A percentile compares a stretch with the other conserved stretches of the same genome.
Evolutionary conservation across 2,113 vertebrate genomes (phyloP).

Genomic region (Chloropsis cyanopogon): DNA sequence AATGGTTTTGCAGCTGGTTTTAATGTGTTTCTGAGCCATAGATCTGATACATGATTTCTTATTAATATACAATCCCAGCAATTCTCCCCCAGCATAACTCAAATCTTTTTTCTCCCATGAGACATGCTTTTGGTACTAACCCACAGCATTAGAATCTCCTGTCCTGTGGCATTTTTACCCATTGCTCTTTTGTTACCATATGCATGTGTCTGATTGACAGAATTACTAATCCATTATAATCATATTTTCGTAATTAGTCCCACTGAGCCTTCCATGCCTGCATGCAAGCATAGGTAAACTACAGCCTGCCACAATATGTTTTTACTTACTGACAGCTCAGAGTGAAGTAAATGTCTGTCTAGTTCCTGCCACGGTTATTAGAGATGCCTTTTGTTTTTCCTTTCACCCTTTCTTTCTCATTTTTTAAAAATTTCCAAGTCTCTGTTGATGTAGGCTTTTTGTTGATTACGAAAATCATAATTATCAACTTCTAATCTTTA

Average conservation of each 20-base stretch:
- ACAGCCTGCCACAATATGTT: conserved; percentile 60
- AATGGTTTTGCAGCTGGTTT: neutral
- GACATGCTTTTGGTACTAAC: conserved; percentile 30
- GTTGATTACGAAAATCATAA: conserved; percentile 39
- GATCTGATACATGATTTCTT: neutral
- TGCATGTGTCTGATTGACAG: conserved; percentile 75
- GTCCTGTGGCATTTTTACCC: conserved; percentile 70
- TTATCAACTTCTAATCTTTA: conserved; percentile 19
- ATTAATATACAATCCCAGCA: neutral
- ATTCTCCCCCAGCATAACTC: neutral
- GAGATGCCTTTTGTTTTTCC: conserved; percentile 30
- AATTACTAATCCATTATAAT: conserved; percentile 78
- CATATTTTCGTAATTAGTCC: conserved; percentile 80
- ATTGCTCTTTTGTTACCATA: conserved; percentile 61
- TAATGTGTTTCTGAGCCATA: neutral
- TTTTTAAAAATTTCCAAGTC: neutral
- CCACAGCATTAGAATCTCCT: conserved; percentile 39
- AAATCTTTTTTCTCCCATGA: neutral
- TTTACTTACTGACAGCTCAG: conserved; percentile 65
- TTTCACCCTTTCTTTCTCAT: neutral
- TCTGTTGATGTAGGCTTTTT: neutral
- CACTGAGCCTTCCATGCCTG: conserved; percentile 63
- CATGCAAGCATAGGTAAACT: conserved; percentile 66
- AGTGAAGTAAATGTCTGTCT: conserved; percentile 61
- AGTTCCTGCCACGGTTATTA: conserved; percentile 37